phyloP scores from a whole-genome alignment of 2,888 invertebrate genomes.

The Folsomia candida region DNA sequence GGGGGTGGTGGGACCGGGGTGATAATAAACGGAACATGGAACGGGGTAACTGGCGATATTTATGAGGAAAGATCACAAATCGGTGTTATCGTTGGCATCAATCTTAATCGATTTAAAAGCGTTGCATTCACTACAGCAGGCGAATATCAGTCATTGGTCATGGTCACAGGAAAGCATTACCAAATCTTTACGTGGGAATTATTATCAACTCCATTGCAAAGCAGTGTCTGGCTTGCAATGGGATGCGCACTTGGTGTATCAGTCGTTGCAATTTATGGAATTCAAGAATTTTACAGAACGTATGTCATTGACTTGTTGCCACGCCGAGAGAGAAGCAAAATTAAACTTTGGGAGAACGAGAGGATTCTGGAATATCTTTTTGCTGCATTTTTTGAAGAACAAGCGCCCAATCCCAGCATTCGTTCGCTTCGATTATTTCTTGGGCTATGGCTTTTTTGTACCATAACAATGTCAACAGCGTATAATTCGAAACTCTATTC shows the following conservation, averaged over 20 bases:
- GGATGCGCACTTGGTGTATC: not conserved
- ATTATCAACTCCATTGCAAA: not conserved
- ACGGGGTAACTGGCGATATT: conserved; percentile 29
- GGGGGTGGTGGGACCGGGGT: conserved; percentile 27
- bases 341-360: not conserved
- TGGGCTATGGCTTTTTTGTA: conserved; percentile 18
- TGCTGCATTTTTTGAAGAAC: conserved; percentile 20
- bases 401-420: not conserved
- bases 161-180: conserved; percentile 27
- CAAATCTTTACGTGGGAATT: conserved; percentile 3
- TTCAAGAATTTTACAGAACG: not conserved
- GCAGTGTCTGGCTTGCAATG: not conserved
- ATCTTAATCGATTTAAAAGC: conserved; percentile 17
- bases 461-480: conserved; percentile 17
- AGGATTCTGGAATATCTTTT: conserved; percentile 1
- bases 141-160: conserved; percentile 26
- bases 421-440: not conserved
- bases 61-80: conserved; percentile 23
- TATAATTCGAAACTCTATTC: conserved; percentile 24
- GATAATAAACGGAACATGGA: conserved; percentile 29
- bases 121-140: conserved; percentile 23
- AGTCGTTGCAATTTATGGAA: not conserved
- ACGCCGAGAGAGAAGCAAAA: not conserved
- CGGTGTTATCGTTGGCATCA: conserved; percentile 22
- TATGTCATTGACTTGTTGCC: not conserved